Evolutionary conservation across 1,140 invertebrate genomes (phyloP).

Genomic region (Panagrolaimus sp.): DNA sequence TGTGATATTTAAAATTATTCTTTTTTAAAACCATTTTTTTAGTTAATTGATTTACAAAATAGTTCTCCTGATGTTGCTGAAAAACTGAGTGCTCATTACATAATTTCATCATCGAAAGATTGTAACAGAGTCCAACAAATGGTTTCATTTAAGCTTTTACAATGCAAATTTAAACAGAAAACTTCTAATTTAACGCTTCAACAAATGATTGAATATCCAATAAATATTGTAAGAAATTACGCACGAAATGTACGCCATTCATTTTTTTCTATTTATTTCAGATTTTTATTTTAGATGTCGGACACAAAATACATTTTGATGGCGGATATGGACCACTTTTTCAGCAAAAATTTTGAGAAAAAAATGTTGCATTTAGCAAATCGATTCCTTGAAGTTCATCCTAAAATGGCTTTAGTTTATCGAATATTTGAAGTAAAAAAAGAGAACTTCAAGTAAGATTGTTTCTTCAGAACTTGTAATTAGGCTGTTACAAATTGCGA

Average conservation of each 20-base stretch:
- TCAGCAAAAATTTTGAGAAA: conserved; percentile 21
- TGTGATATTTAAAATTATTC: neutral
- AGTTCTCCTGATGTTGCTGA: neutral
- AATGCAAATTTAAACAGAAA: neutral
- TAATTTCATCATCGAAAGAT: neutral
- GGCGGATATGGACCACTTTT: conserved; percentile 31
- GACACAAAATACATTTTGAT: conserved; percentile 17
- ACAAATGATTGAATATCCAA: neutral
- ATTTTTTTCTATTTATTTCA: neutral
- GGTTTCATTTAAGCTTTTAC: neutral
- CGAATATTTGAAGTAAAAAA: conserved; percentile 25
- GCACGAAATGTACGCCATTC: neutral
- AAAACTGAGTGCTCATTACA: neutral
- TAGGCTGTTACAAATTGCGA: neutral
- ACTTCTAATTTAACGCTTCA: neutral
- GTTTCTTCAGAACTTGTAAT: too few species aligned
- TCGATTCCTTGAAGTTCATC: neutral
- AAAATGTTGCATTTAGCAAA: conserved; percentile 21
- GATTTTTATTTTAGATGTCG: neutral
- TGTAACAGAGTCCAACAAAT: neutral
- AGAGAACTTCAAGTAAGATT: neutral
- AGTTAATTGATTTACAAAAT: neutral
- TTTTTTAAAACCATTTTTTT: neutral
- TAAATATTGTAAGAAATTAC: neutral
- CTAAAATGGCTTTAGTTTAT: conserved; percentile 23